Evolutionary conservation across 2,113 vertebrate genomes (phyloP), one percentile per base, ranked within the genome.

Genomic region (Choloepus hoffmanni): DNA sequence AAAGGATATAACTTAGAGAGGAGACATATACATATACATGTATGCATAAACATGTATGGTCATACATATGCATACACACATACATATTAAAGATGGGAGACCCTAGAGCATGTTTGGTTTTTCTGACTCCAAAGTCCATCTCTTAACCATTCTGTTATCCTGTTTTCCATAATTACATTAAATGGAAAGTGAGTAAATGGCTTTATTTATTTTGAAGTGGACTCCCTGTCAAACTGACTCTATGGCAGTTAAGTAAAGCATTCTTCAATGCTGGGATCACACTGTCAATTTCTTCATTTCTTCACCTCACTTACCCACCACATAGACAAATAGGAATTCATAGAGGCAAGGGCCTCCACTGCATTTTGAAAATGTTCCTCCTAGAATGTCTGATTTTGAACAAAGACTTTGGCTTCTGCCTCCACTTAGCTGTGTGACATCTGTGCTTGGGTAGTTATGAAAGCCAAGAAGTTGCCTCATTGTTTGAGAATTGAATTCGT

Each of bases 391-490:
- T 87, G 87, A 24, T 94, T 94, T 93, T 94, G 94, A 95, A 92
- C 85, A 43, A 26, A 76, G 87, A 76, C 68, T 89, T 87, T 78
- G 85, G 94, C 87, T 90, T 90, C 33, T n/a, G 67, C 28, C 21
- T 87, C 73, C 60, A 76, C 40, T 95, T 92, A 85, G 88, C 81
- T 92, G 76, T 90, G 74, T 87, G 95, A 95, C 92, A 96, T 97
- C 95, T 97, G 96, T 33, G 36, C 91, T 91, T 33, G 45, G 50
- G 70, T 94, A 70, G 81, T 76, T 97, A 84, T 68, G 76, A 72
- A 95, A 95, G 89, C 94, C 95, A 97, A 95, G 84, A 94, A 86
- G 58, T 92, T 96, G 68, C 70, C 24, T 97, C 95, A 96, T 96
- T 18, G 85, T 85, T 85, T 88, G 91, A 89, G 81, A 92, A 92